Evolutionary conservation across 2,888 invertebrate genomes (phyloP), one percentile per base, ranked within the genome.

Genomic region (Cerastis leucographa): DNA sequence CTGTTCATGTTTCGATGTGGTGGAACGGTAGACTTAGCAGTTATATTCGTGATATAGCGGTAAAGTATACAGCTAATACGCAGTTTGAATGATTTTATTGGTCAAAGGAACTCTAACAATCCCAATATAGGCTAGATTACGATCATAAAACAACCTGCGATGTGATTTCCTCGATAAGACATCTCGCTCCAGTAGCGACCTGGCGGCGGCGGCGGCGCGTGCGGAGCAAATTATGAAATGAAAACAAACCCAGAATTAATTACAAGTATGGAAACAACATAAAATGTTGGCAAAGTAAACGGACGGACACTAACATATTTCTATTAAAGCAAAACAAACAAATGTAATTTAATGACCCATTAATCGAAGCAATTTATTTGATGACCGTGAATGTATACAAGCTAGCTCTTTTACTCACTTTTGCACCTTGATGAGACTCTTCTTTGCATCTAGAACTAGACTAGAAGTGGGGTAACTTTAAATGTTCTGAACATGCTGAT

Each of bases 181-280:
- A 25, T 17, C 9, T 35, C n/a, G n/a, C n/a, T 35, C 29, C 17
- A 2, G 29, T 8, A 12, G 17, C 6, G 29, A 22, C 54, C 9
- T 51, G n/a, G 54, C n/a, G 49, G n/a, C 12, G 0, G 25, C 49
- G n/a, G 17, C 56, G 4, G 12, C 14, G 14, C 11, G 49, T 67
- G 69, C 2, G 22, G n/a, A 8, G 12, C 8, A 3, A 54, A 46
- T 64, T 40, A 64, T 74, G n/a, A 64, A 54, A 54, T 44, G 35
- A 54, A 44, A 74, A 51, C 29, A 51, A 74, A 44, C 11, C 35
- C 19, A 35, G n/a, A 42, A 61, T 62, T 44, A 19, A 51, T 74
- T 9, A 42, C 17, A 6, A 61, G 29, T 17, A 22, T 12, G n/a
- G n/a, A 35, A 12, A n/a, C 14, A 59, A 25, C 25, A 40, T 8